Conservation (phyloP, 2,888 invertebrate species). For the Stenolophus ochropezus region DNA sequence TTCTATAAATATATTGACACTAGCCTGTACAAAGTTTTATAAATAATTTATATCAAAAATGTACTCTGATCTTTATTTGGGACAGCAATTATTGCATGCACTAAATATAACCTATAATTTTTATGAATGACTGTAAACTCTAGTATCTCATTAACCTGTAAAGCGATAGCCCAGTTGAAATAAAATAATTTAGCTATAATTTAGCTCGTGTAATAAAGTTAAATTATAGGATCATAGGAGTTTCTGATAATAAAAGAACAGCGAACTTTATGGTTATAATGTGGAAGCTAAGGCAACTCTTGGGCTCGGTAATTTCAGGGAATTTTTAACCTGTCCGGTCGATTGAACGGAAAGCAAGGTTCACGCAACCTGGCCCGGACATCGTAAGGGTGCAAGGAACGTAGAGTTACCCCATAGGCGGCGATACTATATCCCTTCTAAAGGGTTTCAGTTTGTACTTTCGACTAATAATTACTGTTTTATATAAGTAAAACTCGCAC, state of each 20-base stretch:
- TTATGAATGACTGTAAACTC: neutral
- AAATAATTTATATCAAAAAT: no score
- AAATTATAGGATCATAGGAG: constrained; percentile 1
- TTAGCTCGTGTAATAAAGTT: neutral
- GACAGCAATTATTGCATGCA: no score
- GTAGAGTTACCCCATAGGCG: neutral
- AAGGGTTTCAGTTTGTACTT: neutral
- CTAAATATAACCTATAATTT: neutral
- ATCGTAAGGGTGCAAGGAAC: constrained; percentile 2
- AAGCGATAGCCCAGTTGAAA: neutral
- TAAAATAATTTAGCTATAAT: constrained; percentile 10
- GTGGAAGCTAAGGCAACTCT: neutral
- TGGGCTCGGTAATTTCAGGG: constrained; percentile 20
- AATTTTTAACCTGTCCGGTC: constrained; percentile 42
- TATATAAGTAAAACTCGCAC: no score
- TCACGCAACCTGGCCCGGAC: constrained; percentile 36
- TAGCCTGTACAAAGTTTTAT: no score
- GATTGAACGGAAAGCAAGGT: constrained; percentile 41
- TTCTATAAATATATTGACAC: no score
- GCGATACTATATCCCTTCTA: neutral
- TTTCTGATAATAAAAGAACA: constrained; percentile 40
- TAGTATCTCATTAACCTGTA: neutral
- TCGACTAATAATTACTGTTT: no score
- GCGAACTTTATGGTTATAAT: constrained; percentile 29
- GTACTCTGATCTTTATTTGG: no score